Conservation (phyloP, 2,888 invertebrate species). For the Embidobia sp. region DNA sequence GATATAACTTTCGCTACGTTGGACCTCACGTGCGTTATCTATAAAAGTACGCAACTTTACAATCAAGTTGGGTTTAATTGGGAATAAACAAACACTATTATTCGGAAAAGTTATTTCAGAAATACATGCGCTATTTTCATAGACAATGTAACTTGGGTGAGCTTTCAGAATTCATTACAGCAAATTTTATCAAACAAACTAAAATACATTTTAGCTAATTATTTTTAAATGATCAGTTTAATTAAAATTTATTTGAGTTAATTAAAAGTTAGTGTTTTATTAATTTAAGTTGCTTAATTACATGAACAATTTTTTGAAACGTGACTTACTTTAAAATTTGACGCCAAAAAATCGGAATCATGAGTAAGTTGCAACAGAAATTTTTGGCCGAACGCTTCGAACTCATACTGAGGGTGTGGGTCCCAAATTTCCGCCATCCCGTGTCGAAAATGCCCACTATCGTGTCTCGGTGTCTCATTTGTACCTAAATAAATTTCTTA, state of each 20-base stretch:
- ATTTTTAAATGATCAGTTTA: too few relatives aligned
- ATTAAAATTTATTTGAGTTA: too few relatives aligned
- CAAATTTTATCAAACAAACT: slow-evolving; percentile 73
- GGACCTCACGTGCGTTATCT: slow-evolving; percentile 83
- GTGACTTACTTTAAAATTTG: slow-evolving; percentile 82
- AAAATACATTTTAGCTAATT: neutral
- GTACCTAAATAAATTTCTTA: neutral
- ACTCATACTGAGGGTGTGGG: slow-evolving; percentile 87
- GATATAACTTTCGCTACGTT: slow-evolving; percentile 43
- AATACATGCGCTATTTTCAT: too few relatives aligned
- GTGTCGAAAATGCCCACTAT: slow-evolving; percentile 86
- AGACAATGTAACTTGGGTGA: too few relatives aligned
- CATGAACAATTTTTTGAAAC: too few relatives aligned
- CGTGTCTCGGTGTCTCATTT: slow-evolving; percentile 78
- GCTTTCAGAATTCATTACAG: too few relatives aligned
- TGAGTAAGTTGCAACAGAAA: slow-evolving; percentile 83
- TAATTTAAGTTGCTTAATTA: too few relatives aligned
- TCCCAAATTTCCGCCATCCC: slow-evolving; percentile 86
- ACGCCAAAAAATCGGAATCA: slow-evolving; percentile 83
- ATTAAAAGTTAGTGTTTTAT: too few relatives aligned
- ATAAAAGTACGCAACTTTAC: slow-evolving; percentile 70
- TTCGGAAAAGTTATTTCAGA: too few relatives aligned
- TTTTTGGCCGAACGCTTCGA: slow-evolving; percentile 85
- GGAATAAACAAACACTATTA: too few relatives aligned
- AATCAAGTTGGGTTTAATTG: too few relatives aligned